A percentile compares a stretch with the other conserved stretches of the same genome.
Conservation (phyloP, 2,113 vertebrate genomes). For the Heliornis fulica region DNA sequence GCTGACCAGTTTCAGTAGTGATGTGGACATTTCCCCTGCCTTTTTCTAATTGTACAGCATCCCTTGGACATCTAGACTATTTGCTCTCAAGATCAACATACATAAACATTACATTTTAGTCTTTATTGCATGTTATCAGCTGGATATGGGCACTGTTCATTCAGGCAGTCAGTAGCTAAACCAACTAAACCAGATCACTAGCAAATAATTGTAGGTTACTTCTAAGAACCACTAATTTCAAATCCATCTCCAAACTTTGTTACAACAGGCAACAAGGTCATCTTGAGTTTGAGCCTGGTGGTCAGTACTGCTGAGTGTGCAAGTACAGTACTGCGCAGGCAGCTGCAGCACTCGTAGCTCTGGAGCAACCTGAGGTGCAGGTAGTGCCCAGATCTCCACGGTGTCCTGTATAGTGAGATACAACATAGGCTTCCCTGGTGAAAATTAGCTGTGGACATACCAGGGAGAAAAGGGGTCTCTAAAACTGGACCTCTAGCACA, state of each 20-base stretch:
- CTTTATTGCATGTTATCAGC: neutral
- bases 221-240: neutral
- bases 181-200: neutral
- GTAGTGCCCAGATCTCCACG: fast-evolving
- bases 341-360: fast-evolving
- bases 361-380: too few species aligned
- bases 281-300: too few species aligned
- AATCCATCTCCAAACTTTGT: neutral
- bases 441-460: neutral
- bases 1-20: neutral
- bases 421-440: fast-evolving
- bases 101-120: neutral
- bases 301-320: too few species aligned
- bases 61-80: neutral
- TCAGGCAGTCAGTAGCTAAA: neutral
- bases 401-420: neutral
- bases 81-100: neutral
- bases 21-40: neutral
- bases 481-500: neutral
- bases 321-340: neutral
- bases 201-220: neutral
- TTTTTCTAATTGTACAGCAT: neutral
- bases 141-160: neutral
- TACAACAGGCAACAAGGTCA: neutral
- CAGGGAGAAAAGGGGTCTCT: neutral